phyloP scores from a whole-genome alignment of 1,140 invertebrate species.

The Schlechtendalia chinensis region DNA sequence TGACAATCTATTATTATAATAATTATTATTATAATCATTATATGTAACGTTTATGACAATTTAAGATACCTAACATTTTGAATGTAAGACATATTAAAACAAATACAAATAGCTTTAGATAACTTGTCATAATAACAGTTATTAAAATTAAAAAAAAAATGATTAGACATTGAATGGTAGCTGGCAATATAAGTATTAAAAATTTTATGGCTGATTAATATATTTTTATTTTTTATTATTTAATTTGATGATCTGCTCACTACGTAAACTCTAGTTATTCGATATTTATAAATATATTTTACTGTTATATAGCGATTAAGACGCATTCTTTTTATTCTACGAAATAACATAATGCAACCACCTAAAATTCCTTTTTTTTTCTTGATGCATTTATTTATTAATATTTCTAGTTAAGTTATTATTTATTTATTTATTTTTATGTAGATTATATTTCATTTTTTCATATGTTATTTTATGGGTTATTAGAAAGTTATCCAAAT shows the following conservation, averaged over 20 bases:
- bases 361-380: no score
- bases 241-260: background rate
- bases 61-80: background rate
- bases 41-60: background rate
- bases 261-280: background rate
- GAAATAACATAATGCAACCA: no score
- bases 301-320: no score
- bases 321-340: no score
- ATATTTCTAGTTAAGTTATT: background rate
- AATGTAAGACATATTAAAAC: conserved; percentile 7
- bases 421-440: background rate
- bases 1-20: conserved; percentile 12
- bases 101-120: background rate
- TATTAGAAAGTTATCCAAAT: background rate
- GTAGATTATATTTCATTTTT: background rate
- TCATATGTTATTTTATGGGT: background rate
- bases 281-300: background rate
- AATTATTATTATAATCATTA: no score
- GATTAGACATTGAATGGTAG: background rate
- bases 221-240: background rate
- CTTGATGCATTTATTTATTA: no score
- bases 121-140: background rate
- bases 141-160: no score
- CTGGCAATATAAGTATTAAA: background rate
- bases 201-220: background rate